Conservation (phyloP, 35 echinoderm and acorn worm species). For the Chiridota heheva region DNA sequence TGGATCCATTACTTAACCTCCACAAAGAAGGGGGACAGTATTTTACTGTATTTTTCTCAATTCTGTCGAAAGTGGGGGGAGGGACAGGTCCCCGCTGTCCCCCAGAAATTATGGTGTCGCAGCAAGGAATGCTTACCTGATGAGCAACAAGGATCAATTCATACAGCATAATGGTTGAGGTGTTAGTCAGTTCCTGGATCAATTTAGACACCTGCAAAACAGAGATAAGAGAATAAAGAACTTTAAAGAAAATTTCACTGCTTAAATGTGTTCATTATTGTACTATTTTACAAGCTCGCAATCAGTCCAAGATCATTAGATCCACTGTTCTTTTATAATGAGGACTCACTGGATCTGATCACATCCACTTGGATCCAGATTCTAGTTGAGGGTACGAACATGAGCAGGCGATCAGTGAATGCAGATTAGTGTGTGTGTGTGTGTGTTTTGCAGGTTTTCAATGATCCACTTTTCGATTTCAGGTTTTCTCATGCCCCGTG, state of each 20-base stretch:
- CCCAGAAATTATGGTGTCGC: too few relatives aligned
- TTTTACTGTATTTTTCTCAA: not conserved
- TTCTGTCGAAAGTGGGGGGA: too few relatives aligned
- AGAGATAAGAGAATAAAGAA: not conserved
- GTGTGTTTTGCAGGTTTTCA: not conserved
- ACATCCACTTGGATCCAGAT: constrained; percentile 7
- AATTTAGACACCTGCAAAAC: constrained; percentile 83
- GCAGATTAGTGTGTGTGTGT: not conserved
- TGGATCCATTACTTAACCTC: too few relatives aligned
- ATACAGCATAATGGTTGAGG: constrained; percentile 81
- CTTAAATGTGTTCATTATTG: too few relatives aligned
- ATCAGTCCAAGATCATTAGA: constrained; percentile 1
- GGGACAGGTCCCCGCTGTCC: too few relatives aligned
- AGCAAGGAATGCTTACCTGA: constrained; percentile 83
- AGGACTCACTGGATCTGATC: not conserved
- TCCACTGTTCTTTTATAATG: not conserved
- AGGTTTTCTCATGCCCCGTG: too few relatives aligned
- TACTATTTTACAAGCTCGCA: too few relatives aligned
- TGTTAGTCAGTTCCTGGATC: constrained; percentile 87
- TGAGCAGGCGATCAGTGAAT: not conserved
- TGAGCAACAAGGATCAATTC: constrained; percentile 88
- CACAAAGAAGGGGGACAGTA: too few relatives aligned
- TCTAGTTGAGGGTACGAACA: not conserved
- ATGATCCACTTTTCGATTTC: too few relatives aligned
- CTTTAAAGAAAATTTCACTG: too few relatives aligned